A percentile compares a stretch with the other conserved stretches of the same genome.
Evolutionary conservation across 2,113 vertebrate genomes (phyloP).

Genomic region (Telmatochromis bifrenatus): DNA sequence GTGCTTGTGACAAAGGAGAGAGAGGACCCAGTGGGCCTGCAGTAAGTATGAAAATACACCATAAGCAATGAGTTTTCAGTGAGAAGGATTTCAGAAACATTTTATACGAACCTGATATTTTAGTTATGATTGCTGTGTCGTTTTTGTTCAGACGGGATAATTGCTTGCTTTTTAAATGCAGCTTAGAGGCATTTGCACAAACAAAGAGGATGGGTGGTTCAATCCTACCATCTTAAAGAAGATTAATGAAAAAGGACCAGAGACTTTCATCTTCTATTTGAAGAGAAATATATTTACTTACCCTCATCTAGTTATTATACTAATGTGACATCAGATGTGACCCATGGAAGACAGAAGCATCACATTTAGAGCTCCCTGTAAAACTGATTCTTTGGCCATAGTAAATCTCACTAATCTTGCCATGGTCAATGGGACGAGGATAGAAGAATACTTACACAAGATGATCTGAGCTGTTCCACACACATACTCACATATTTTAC

Average conservation of each 20-base stretch:
- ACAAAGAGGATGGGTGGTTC: neutral
- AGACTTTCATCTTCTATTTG: neutral
- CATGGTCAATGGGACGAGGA: neutral
- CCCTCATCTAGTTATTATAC: neutral
- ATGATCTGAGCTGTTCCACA: neutral
- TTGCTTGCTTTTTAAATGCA: neutral
- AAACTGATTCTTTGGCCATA: conserved; percentile 26
- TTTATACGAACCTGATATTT: neutral
- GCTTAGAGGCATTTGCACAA: conserved; percentile 1
- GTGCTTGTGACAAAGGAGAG: conserved; percentile 86
- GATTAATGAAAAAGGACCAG: neutral
- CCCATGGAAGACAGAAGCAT: conserved; percentile 38
- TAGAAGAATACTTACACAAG: neutral
- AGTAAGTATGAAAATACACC: conserved; percentile 71
- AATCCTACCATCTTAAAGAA: neutral
- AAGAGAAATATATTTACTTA: conserved; percentile 3
- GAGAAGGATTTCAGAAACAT: neutral
- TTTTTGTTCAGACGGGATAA: conserved; percentile 40
- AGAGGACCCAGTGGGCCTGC: conserved; percentile 75
- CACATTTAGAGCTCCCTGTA: neutral
- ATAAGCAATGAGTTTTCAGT: neutral
- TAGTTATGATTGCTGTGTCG: neutral
- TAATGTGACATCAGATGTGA: neutral
- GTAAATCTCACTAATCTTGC: conserved; percentile 27
- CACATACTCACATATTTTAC: neutral